phyloP scores from a whole-genome alignment of 2,888 invertebrate species.

The Amiota communis region DNA sequence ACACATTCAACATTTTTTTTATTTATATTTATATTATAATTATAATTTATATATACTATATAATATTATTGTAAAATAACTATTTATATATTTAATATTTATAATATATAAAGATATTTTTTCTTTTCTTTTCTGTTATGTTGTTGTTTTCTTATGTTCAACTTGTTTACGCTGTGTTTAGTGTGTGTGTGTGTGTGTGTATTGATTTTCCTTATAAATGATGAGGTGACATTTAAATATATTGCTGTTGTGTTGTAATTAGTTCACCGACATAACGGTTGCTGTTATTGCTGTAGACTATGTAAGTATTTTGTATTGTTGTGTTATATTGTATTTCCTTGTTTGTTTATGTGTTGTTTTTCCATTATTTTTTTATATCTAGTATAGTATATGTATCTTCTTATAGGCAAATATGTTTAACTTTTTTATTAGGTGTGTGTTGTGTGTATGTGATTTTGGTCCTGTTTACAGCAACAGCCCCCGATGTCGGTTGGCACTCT shows the following conservation, averaged over 20 bases:
- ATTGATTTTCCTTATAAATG: neutral
- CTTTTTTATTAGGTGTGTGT: no score
- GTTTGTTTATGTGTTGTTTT: neutral
- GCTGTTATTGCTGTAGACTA: neutral
- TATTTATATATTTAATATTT: no score
- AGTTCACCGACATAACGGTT: conserved; percentile 6
- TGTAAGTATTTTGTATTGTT: neutral
- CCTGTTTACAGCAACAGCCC: conserved; percentile 4
- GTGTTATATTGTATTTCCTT: neutral
- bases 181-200: conserved; percentile 28
- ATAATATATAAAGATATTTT: neutral
- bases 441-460: neutral
- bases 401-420: no score
- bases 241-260: conserved; percentile 4
- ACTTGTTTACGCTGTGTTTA: neutral
- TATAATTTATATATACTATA: neutral
- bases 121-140: neutral
- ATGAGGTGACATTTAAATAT: conserved; percentile 17
- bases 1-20: neutral
- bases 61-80: neutral
- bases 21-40: neutral
- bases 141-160: neutral
- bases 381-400: no score
- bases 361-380: no score
- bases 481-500: conserved; percentile 12